These are phyloP conservation scores for Bambusicola thoracicus DNA, from an alignment of 2,113 vertebrate genomes.

Conservation along the genomic window DNA sequence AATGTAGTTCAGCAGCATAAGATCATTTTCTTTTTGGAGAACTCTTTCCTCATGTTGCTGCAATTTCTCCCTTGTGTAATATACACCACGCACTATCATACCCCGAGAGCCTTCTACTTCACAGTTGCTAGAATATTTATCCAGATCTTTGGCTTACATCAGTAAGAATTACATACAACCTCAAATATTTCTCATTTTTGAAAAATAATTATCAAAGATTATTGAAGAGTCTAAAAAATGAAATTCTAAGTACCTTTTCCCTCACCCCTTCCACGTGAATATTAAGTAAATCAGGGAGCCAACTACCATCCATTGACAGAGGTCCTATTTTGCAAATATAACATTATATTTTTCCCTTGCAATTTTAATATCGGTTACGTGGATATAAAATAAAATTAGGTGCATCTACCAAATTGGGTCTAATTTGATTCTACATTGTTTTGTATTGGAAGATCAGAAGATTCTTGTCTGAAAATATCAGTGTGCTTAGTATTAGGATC, in stretches of 20 bases:
- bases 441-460: background rate
- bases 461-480: background rate
- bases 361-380: background rate
- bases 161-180: background rate
- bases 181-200: background rate
- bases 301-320: background rate
- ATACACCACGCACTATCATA: background rate
- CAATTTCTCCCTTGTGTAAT: background rate
- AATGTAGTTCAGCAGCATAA: background rate
- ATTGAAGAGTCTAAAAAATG: background rate
- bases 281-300: background rate
- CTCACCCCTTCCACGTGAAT: background rate
- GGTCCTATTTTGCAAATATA: background rate
- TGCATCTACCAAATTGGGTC: background rate
- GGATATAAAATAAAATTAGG: background rate
- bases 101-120: background rate
- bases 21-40: background rate
- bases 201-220: background rate
- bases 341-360: background rate
- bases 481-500: background rate
- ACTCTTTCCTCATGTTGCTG: background rate
- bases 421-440: background rate
- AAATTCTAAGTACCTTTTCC: background rate
- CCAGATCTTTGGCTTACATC: background rate
- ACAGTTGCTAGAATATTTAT: no score